Conservation (phyloP, 2,888 invertebrate species). For the Cyclophora punctaria region DNA sequence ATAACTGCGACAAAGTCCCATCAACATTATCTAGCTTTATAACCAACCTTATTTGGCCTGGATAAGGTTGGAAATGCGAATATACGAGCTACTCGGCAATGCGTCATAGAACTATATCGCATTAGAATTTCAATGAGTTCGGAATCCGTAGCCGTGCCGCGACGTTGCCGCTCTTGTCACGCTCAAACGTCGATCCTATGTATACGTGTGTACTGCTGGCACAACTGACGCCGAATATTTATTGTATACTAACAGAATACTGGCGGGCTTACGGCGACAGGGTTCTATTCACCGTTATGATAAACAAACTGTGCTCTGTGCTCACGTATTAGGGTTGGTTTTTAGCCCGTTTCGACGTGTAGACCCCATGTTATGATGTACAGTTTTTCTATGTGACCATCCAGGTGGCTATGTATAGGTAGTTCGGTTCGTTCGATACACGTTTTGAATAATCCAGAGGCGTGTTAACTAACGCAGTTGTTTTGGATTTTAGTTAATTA, state of each 20-base stretch:
- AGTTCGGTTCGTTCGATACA: constrained; percentile 52
- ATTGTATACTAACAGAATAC: constrained; percentile 75
- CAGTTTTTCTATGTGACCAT: constrained; percentile 69
- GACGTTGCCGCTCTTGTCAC: constrained; percentile 67
- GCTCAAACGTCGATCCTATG: constrained; percentile 62
- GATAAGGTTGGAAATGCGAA: constrained; percentile 23
- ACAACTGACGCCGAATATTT: constrained; percentile 76
- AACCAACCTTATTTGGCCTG: constrained; percentile 10
- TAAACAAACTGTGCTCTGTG: constrained; percentile 38
- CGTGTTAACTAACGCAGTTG: constrained; percentile 42
- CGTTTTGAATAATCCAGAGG: constrained; percentile 45
- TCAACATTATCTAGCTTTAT: constrained; percentile 2
- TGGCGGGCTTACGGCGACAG: constrained; percentile 62
- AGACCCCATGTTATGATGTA: constrained; percentile 41
- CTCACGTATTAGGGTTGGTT: constrained; percentile 34
- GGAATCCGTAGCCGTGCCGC: constrained; percentile 61
- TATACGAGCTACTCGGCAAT: too few species aligned
- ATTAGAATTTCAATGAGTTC: constrained; percentile 49
- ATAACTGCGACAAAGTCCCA: constrained; percentile 37
- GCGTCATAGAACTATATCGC: constrained; percentile 40
- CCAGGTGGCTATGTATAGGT: constrained; percentile 75
- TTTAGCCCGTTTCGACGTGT: constrained; percentile 22
- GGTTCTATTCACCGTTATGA: constrained; percentile 42
- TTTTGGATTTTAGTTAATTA: constrained; percentile 52
- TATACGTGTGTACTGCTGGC: constrained; percentile 69